Base-by-base conservation (phyloP, 2,797 vertebrate genomes). In the Acomys russatus region DNA sequence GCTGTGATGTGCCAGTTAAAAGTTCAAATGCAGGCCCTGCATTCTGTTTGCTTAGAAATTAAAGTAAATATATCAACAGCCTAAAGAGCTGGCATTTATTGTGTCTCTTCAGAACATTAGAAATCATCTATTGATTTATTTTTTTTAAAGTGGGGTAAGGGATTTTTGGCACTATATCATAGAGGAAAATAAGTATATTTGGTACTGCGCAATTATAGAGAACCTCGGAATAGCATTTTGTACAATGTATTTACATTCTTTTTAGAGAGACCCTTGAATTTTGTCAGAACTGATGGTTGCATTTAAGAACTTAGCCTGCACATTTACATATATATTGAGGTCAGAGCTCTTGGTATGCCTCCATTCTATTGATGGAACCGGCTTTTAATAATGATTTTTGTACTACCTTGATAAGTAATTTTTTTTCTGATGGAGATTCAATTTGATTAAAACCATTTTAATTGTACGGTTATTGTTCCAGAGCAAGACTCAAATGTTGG, bases 261-360 rank as follows among this genome's bases (percentile, higher is more conserved):
- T 96, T 79, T 63, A 91, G 89, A 80, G 79, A 89, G 9, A 78
- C 22, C 6, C 87, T 87, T 96, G 83, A 80, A n/a, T 71, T 95
- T 94, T 88, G 25, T 88, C 79, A 93, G 49, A 96, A 74, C 15
- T 94, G 86, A 94, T 92, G 61, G 35, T 49, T 94, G 63, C 35
- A 28, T 94, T 93, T 94, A 91, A 96, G 76, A 95, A 91, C 66
- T 94, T 91, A 92, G 91, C 49, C 68, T 71, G 28, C 28, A 79
- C 54, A 94, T 94, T 98, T 97, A 92, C 88, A 96, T 94, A 92
- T 92, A 92, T 87, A 96, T 94, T 94, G 94, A 95, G 77, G 92
- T 96, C 92, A 93, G 44, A 88, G 33, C 51, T 93, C 92, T 90
- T 66, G 33, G 64, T 66, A 76, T 77, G n/a, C 70, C 38, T 95